Evolutionary conservation across 1,140 invertebrate genomes (phyloP).

Genomic region (Zaprionus ornatus): DNA sequence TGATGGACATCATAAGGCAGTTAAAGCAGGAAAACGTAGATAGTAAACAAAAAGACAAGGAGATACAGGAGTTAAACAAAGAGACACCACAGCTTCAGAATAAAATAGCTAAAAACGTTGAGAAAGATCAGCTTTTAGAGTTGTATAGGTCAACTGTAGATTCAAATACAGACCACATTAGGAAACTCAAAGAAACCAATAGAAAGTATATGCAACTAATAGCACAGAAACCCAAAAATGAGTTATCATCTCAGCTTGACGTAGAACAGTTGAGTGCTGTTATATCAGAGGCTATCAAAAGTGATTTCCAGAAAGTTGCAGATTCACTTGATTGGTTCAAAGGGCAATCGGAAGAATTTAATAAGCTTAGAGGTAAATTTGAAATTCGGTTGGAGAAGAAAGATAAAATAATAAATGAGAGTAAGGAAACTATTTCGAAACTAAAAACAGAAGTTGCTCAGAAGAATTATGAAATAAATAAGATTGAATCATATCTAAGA

Average conservation of each 20-base stretch:
- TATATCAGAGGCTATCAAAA: background rate
- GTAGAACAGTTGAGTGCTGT: background rate
- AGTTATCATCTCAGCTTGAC: background rate
- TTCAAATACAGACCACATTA: background rate
- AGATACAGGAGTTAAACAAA: background rate
- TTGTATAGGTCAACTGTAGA: background rate
- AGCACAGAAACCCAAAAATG: background rate
- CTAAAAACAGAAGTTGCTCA: background rate
- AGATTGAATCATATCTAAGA: background rate
- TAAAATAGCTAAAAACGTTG: background rate
- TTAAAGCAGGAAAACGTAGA: background rate
- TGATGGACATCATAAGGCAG: background rate
- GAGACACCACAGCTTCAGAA: background rate
- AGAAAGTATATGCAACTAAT: background rate
- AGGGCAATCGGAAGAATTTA: background rate
- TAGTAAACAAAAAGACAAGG: background rate
- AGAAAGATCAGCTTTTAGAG: background rate
- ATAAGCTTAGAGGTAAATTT: background rate
- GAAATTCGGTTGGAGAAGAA: background rate
- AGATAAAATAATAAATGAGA: background rate
- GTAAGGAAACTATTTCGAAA: background rate
- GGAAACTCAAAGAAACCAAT: background rate
- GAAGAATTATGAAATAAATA: background rate
- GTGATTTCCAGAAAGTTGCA: background rate
- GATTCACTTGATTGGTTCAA: background rate